Base-by-base conservation (phyloP, 2,113 vertebrate genomes). In the Corvus hawaiiensis region DNA sequence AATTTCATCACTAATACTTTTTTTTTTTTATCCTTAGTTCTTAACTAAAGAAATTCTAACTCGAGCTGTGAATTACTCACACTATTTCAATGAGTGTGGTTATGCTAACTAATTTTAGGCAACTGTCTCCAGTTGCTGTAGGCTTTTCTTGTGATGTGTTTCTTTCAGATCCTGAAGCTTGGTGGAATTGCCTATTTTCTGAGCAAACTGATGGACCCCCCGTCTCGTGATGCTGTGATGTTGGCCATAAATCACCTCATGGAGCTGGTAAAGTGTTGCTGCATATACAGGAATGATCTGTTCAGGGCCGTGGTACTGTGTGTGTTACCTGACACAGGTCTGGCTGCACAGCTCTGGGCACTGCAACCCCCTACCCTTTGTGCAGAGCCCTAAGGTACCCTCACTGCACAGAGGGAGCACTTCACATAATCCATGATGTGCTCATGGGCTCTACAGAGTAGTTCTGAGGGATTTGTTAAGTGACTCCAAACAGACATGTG, bases 211-310 rank as follows among this genome's bases (percentile, higher is more conserved):
- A 97, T 99, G 98, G 99, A 99, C 85, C 98, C 98, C 20, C 99
- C 99, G 0, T 98, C 98, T 54, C 97, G 96, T 73, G 98, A 98
- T 86, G 98, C 99, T 8, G 98, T 99, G 23, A 94, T 92, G 84
- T 95, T 99, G 32, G 98, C 99, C 74, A 98, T 99, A 97, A 99
- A 98, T 87, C 99, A 99, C 90, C 98, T 99, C 28, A 98, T 98
- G 94, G 98, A 99, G 95, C 97, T 99, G 99, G 99, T 99, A 97
- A 98, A 86, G 77, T 71, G 27, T 7, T 51, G n/a, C 14, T 75
- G 49, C 8, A 3, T 9, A 3, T 7, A 12, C 9, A 32, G 62
- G 71, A 39, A 13, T 14, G 16, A 16, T 17, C 2, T 68, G 16
- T 10, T 80, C 8, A 39, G 67, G 35, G 14, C 51, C 1, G 1